A percentile compares a stretch with the other conserved stretches of the same genome.
Conservation (phyloP, 2,113 vertebrate species). For the Upupa epops region DNA sequence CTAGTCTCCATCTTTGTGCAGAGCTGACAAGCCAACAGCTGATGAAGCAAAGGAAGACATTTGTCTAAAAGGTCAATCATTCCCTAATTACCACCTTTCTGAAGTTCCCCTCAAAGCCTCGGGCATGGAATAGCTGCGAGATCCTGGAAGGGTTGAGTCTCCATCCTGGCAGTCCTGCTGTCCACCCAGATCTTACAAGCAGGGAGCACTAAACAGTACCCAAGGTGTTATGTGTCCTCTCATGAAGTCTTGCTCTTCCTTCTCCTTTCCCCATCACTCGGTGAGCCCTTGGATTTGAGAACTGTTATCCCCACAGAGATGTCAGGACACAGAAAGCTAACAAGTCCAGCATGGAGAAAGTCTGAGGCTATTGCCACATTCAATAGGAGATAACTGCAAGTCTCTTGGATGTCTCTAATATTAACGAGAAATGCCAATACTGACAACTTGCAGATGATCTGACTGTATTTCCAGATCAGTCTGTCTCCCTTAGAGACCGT, state of each 20-base stretch:
- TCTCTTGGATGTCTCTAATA: neutral
- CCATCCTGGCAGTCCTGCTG: neutral
- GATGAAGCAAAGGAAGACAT: slow-evolving; percentile 3
- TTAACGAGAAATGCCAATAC: neutral
- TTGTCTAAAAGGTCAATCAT: neutral
- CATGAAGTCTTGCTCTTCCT: neutral
- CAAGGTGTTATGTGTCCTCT: neutral
- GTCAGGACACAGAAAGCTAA: neutral
- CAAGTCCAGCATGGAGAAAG: neutral
- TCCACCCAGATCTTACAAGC: neutral
- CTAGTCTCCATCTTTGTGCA: slow-evolving; percentile 1
- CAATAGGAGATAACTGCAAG: neutral
- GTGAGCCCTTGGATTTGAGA: neutral
- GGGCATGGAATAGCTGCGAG: neutral
- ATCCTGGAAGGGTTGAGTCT: neutral
- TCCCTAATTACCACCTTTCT: neutral
- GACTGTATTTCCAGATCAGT: neutral
- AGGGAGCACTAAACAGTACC: neutral
- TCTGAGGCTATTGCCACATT: neutral
- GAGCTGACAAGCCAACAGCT: neutral
- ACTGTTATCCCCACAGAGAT: neutral
- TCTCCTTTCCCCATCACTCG: neutral
- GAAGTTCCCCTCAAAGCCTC: neutral
- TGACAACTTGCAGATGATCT: neutral
- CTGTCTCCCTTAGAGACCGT: neutral